Conservation (phyloP, 2,113 vertebrate genomes). For the Pseudorectes ferrugineus region DNA sequence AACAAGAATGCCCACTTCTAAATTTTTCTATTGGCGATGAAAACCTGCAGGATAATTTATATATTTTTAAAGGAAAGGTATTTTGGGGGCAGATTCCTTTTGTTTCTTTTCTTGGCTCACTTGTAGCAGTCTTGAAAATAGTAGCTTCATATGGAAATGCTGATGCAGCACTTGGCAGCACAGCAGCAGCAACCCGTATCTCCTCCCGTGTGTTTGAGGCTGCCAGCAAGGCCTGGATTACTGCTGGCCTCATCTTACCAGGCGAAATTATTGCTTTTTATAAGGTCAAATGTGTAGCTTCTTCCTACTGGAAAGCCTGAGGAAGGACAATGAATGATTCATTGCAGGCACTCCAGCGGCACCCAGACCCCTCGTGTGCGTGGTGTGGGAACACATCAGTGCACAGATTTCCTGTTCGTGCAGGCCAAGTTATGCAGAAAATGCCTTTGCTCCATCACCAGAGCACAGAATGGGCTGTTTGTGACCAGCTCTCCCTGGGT, state of each 20-base stretch:
- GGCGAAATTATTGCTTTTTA: constrained; percentile 16
- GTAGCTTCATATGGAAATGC: not conserved
- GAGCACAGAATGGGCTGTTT: constrained; percentile 1
- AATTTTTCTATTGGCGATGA: not conserved
- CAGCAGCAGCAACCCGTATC: not conserved
- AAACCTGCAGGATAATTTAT: not conserved
- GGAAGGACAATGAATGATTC: constrained; percentile 40
- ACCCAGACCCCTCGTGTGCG: not conserved
- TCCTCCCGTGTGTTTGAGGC: not conserved
- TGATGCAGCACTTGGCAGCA: not conserved
- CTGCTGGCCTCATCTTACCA: not conserved
- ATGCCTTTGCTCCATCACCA: not conserved
- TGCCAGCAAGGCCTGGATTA: constrained; percentile 2
- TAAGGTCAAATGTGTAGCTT: constrained; percentile 54
- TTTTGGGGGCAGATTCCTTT: not conserved
- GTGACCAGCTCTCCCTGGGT: not conserved
- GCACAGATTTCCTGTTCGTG: not conserved
- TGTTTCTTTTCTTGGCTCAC: not conserved
- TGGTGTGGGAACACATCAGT: not conserved
- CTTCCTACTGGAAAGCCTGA: constrained; percentile 48
- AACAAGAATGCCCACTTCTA: not conserved
- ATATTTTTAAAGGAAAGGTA: not conserved
- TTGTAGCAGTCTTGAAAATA: not conserved
- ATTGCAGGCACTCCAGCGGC: not conserved
- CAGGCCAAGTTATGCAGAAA: constrained; percentile 28